phyloP scores from a whole-genome alignment of 2,113 vertebrate species.

The Urocitellus parryii region DNA sequence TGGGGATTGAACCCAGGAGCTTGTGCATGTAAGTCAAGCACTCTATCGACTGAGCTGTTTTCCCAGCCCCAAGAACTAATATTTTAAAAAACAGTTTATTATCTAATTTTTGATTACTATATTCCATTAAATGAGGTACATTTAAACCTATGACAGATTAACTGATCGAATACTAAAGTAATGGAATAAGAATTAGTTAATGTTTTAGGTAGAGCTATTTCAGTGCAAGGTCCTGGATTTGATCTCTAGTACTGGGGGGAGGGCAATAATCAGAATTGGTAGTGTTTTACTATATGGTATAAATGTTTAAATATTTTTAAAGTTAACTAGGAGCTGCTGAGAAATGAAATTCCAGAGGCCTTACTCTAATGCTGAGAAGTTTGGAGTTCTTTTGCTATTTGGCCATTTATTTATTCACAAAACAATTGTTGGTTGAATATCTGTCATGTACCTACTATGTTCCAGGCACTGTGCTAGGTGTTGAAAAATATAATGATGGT shows the following conservation, averaged over 20 bases:
- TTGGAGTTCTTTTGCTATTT: background rate
- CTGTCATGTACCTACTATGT: background rate
- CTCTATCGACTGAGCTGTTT: too few species aligned
- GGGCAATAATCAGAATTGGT: background rate
- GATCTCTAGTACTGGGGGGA: background rate
- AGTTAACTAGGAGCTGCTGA: background rate
- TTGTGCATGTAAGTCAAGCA: too few species aligned
- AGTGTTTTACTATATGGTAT: background rate
- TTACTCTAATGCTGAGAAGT: background rate
- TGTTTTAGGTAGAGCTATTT: background rate
- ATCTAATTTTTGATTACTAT: slow-evolving; percentile 33
- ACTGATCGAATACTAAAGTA: background rate
- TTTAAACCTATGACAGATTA: background rate
- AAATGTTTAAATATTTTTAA: background rate
- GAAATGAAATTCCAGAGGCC: background rate
- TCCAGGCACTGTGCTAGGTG: background rate
- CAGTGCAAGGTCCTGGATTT: background rate
- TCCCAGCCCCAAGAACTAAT: background rate
- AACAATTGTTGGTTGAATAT: background rate
- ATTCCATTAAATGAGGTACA: background rate
- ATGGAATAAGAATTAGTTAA: background rate
- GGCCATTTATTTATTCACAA: background rate
- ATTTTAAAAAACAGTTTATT: background rate
- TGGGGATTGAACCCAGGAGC: too few species aligned
- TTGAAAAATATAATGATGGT: background rate